Base-by-base conservation (phyloP, 2,888 invertebrate genomes). In the Pyrrhia umbra region DNA sequence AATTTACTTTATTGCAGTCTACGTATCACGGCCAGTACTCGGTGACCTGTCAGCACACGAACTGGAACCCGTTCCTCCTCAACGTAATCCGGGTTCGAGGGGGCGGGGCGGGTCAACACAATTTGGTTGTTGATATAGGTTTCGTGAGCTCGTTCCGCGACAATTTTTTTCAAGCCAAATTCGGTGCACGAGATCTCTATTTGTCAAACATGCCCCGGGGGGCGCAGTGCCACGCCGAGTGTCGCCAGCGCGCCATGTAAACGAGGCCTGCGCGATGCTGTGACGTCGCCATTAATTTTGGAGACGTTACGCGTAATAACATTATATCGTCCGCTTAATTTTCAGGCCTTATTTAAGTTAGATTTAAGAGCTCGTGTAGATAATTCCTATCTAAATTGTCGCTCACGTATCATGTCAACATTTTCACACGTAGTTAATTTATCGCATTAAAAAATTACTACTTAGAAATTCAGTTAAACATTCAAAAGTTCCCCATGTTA, bases 1-100 rank as follows among this genome's bases (percentile, higher is more conserved):
- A 92, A 94, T 94, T 94, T 93, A 90, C 89, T 93, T 94, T 94
- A 94, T 94, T 92, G 90, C 93, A 90, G 85, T 81, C 87, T 85
- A 78, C 86, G 87, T 86, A 88, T 89, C 86, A 78, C 81, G 75
- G 70, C 91, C 90, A 89, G 73, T 50, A 62, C 66, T 59, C 59
- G 40, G 47, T 64, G 92, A 88, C 67, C 90, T 79, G 77, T 83
- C 78, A 79, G 72, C 81, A 71, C 57, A 65, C 68, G 76, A 64
- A 58, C 52, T 68, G 49, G 50, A 55, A 49, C 73, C 71, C 58
- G 68, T 75, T 59, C 64, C 65, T 58, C 57, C 16, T 45, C 62
- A 43, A 47, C 56, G 56, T 51, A 51, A 57, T 65, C 65, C 56
- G 51, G n/a, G 45, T 15, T 47, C 21, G 42, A 67, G 68, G 74